Evolutionary conservation across 2,888 invertebrate genomes (phyloP), one percentile per base, ranked within the genome.

Genomic region (Callinectes sapidus): DNA sequence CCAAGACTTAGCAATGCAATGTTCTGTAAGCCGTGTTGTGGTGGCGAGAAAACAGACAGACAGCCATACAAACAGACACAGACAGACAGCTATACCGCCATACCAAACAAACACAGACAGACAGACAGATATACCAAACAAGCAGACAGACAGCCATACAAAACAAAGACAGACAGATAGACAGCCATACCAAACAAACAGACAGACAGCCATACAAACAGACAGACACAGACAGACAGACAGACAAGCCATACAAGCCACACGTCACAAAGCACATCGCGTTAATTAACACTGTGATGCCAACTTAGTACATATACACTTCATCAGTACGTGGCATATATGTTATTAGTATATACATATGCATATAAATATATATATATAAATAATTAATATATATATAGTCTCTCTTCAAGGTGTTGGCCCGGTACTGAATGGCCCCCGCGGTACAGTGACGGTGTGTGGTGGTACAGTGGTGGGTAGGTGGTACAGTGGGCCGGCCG

Each of bases 291-390:
- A 28, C 71, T 71, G 71, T 71, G 28, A 71, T 28, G 28, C 71
- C 28, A 71, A n/a, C n/a, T 28, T n/a, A 28, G n/a, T n/a, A 28
- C 28, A 28, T 28, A 71, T 54, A 23, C n/a, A 55, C 54, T 32
- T 28, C n/a, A 88, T 8, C 28, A 55, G 28, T 32, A 23, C 23
- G 55, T 55, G 28, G 35, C 54, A 88, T 88, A 88, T 54, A 48
- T 88, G 54, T 88, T 55, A 32, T 32, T 88, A 32, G 32, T 55
- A 90, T 90, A 90, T 42, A 90, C 71, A 89, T 66, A 89, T 39
- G n/a, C 16, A 89, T 55, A 89, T 88, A n/a, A n/a, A n/a, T n/a
- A 48, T 55, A 89, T 89, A 54, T 89, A 48, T 23, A 86, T 86
- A 35, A 42, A 86, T 35, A 48, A 86, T 18, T 35, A 16, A 28